Conservation (phyloP, 2,888 invertebrate species). For the Drosophila austrosaltans region DNA sequence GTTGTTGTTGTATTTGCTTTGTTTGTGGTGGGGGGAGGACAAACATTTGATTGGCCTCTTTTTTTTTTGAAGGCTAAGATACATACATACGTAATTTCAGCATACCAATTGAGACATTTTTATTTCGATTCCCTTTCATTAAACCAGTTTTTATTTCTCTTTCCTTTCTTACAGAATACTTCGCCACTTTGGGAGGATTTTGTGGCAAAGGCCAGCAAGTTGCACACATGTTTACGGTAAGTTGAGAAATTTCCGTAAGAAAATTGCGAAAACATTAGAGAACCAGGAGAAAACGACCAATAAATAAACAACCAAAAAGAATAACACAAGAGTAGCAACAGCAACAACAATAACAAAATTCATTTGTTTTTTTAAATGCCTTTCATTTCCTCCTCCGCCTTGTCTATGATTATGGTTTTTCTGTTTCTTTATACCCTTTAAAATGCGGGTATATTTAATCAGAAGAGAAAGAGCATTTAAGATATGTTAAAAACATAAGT, state of each 20-base stretch:
- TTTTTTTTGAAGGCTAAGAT: neutral
- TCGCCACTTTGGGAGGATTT: slow-evolving; percentile 98
- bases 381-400: slow-evolving; percentile 48
- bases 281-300: slow-evolving; percentile 34
- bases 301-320: slow-evolving; percentile 44
- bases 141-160: neutral
- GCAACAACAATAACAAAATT: neutral
- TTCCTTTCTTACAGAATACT: slow-evolving; percentile 88
- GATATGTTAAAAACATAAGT: neutral
- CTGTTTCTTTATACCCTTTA: slow-evolving; percentile 7
- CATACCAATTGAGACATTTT: slow-evolving; percentile 1
- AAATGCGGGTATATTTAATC: neutral
- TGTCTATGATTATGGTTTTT: slow-evolving; percentile 43
- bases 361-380: slow-evolving; percentile 47
- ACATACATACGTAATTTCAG: slow-evolving; percentile 32
- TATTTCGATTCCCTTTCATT: slow-evolving; percentile 17
- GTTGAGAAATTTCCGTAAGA: slow-evolving; percentile 77
- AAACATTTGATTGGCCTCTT: slow-evolving; percentile 17
- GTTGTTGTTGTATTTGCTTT: slow-evolving; percentile 8
- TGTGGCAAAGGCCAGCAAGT: slow-evolving; percentile 95
- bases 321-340: neutral
- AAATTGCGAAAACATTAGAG: slow-evolving; percentile 43
- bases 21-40: neutral
- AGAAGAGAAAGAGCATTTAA: neutral
- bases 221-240: slow-evolving; percentile 97